Percentiles rank a stretch among this genome's conserved stretches.
phyloP scores from a whole-genome alignment of 2,797 vertebrate genomes.

The Trematomus bernacchii region DNA sequence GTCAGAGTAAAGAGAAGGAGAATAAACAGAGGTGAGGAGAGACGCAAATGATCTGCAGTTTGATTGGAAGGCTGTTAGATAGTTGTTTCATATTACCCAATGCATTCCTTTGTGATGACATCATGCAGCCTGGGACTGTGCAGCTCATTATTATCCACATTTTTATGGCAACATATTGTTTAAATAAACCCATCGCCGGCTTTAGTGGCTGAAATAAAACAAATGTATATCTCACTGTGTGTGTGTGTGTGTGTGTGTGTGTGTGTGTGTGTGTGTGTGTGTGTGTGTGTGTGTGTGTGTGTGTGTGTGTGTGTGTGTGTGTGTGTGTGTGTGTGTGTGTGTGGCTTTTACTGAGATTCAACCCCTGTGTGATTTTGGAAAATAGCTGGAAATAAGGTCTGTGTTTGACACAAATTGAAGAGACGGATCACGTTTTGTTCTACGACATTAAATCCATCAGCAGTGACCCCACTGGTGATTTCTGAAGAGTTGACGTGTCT shows the following conservation, averaged over 20 bases:
- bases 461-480: no score
- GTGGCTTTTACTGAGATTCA: not conserved
- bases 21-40: not conserved
- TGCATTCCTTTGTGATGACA: constrained; percentile 32
- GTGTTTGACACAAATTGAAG: no score
- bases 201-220: constrained; percentile 5
- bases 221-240: constrained; percentile 1
- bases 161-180: constrained; percentile 29
- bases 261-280: no score
- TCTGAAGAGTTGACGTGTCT: no score
- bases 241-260: no score
- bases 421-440: no score
- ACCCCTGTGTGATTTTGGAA: no score
- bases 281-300: no score
- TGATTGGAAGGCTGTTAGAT: constrained; percentile 14
- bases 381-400: no score
- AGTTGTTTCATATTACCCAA: constrained; percentile 39
- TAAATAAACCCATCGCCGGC: constrained; percentile 1
- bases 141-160: constrained; percentile 22
- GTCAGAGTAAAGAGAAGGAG: constrained; percentile 3
- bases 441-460: no score
- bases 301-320: no score
- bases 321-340: no score
- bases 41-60: not conserved
- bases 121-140: constrained; percentile 28